phyloP scores from a whole-genome alignment of 35 echinoderm and acorn worm species.

The Amphiura filiformis region DNA sequence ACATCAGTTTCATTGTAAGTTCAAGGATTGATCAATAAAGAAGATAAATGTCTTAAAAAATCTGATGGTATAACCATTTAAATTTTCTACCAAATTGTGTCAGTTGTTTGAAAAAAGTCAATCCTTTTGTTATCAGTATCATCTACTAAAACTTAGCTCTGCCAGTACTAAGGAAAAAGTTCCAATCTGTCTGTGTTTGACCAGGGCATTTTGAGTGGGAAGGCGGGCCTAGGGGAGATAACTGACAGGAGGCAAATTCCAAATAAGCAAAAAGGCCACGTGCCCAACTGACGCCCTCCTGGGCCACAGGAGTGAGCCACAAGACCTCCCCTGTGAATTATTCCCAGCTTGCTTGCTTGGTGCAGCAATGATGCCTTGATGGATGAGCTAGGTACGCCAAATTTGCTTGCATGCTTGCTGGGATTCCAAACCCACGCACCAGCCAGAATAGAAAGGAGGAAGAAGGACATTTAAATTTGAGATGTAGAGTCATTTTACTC shows the following conservation, averaged over 20 bases:
- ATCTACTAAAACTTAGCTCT: too few species aligned
- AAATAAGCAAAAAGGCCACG: slow-evolving; percentile 10
- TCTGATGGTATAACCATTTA: too few species aligned
- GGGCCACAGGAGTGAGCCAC: neutral
- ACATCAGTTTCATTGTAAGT: too few species aligned
- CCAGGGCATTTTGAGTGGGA: neutral
- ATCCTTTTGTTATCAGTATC: too few species aligned
- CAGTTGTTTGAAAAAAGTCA: too few species aligned
- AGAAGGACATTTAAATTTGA: too few species aligned
- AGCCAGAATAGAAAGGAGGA: too few species aligned
- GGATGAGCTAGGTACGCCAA: neutral
- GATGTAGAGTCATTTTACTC: too few species aligned
- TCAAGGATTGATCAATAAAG: too few species aligned
- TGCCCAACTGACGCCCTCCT: neutral
- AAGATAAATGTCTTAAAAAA: too few species aligned
- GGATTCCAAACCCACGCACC: neutral
- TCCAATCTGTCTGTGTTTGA: neutral
- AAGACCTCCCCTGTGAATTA: slow-evolving; percentile 8
- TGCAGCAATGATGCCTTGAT: neutral
- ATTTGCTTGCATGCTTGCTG: neutral
- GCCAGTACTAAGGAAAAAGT: too few species aligned
- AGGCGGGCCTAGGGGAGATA: neutral
- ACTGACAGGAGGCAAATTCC: neutral
- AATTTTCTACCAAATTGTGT: too few species aligned
- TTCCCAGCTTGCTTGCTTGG: neutral